Base-by-base conservation (phyloP, 2,113 vertebrate genomes). In the Indicator indicator region DNA sequence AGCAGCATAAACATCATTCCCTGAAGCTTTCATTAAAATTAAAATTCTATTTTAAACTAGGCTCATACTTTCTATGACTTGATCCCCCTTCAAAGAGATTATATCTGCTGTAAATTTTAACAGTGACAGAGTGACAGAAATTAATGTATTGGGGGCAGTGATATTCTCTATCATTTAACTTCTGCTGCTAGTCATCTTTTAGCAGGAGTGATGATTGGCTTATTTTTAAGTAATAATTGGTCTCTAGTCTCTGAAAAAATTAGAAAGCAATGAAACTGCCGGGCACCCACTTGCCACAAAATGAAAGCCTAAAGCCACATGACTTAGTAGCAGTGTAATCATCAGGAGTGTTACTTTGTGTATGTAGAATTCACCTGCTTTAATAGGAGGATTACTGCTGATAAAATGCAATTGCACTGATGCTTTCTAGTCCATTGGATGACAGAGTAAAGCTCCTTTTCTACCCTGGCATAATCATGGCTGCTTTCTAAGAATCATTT, bases 1-100 rank as follows among this genome's bases (percentile, higher is more conserved):
- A 96, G 96, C 94, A 96, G 95, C 95, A 96, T 94, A 97, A 97
- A 98, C 97, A 97, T 86, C 74, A 58, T 96, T 97, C 97, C 97
- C 97, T 74, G 94, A 96, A 97, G 97, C 96, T 96, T 98, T 97
- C 97, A 96, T 98, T 97, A 97, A 98, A 98, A 98, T 98, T 97
- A 97, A 97, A 97, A 97, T 97, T 97, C 97, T 98, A 95, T 97
- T 97, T 98, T 97, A 97, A 98, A 98, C 96, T 83, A 90, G 97
- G 92, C 92, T 97, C 14, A 46, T 94, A 95, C 97, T 98, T 98
- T 97, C 94, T 93, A 75, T 68, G 88, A 97, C 94, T 95, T 82
- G 83, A 96, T 94, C 89, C 94, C 87, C 95, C 86, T 96, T 97
- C 95, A 96, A 92, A 97, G 96, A 97, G 97, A 97, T 96, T 92